Percentiles rank a stretch among this genome's conserved stretches.
Evolutionary conservation across 2,888 invertebrate species (phyloP).

Genomic region (Lepidonotus clava): DNA sequence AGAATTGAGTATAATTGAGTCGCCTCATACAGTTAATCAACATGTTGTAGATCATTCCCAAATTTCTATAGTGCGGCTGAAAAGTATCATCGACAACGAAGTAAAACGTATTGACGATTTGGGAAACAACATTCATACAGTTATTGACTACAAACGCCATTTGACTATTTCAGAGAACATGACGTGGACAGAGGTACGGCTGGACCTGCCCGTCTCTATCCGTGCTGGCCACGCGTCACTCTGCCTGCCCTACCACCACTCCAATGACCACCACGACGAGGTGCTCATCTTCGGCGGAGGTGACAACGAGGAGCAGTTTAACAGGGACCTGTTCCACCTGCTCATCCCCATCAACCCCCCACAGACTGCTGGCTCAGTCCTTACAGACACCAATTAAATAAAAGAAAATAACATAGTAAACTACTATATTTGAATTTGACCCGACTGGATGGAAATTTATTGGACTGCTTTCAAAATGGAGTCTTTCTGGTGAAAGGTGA

Average conservation of each 20-base stretch:
- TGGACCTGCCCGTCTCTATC: constrained; percentile 62
- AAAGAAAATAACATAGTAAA: not conserved
- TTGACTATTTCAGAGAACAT: constrained; percentile 69
- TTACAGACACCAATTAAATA: not conserved
- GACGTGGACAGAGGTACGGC: constrained; percentile 67
- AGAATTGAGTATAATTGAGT: too few species aligned
- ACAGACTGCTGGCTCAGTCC: not conserved
- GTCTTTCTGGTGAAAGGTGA: too few species aligned
- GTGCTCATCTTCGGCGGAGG: constrained; percentile 79
- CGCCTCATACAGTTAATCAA: too few species aligned
- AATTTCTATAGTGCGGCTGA: not conserved
- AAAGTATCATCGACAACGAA: too few species aligned
- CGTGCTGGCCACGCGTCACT: constrained; percentile 76
- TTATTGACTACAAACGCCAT: not conserved
- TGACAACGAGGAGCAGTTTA: constrained; percentile 78
- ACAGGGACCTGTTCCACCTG: constrained; percentile 73
- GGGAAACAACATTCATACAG: too few species aligned
- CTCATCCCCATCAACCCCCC: constrained; percentile 66
- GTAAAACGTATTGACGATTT: too few species aligned
- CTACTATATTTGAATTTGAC: not conserved
- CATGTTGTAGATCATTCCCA: too few species aligned
- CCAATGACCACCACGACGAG: constrained; percentile 76
- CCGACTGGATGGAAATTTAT: too few species aligned
- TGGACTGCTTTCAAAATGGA: too few species aligned
- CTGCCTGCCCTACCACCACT: constrained; percentile 76